These are phyloP conservation scores for Vannuccia rotundouncinata DNA, from an alignment of 2,888 invertebrate species.

Conservation along the genomic window DNA sequence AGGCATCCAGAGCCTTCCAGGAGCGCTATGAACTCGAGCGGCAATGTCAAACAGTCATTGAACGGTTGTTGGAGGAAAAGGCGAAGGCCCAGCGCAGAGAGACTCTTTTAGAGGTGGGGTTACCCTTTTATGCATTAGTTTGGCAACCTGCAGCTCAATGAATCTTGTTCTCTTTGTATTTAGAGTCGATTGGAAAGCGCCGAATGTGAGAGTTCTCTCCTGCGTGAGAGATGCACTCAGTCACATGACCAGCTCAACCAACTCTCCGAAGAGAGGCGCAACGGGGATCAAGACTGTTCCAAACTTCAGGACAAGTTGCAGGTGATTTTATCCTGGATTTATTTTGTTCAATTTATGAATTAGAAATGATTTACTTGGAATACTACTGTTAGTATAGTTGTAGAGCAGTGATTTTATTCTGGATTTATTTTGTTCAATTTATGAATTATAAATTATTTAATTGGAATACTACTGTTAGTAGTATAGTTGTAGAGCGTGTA, in stretches of 20 bases:
- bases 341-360: too few species aligned
- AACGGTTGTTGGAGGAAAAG: constrained; percentile 1
- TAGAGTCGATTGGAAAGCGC: background rate
- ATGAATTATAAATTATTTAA: too few species aligned
- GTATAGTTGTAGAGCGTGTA: too few species aligned
- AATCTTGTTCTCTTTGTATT: background rate
- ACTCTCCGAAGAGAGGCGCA: background rate
- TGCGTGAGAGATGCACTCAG: background rate
- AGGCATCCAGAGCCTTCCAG: constrained; percentile 1
- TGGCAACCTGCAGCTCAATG: too few species aligned
- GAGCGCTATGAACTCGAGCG: constrained; percentile 19
- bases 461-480: too few species aligned
- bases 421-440: too few species aligned
- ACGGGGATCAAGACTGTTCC: background rate
- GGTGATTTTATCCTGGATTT: too few species aligned
- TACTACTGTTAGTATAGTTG: too few species aligned
- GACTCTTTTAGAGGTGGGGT: background rate
- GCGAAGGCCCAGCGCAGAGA: background rate
- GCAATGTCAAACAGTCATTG: constrained; percentile 5
- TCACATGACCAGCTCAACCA: background rate
- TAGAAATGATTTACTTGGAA: too few species aligned
- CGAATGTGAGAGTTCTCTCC: background rate
- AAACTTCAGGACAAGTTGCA: background rate
- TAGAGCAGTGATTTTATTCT: too few species aligned
- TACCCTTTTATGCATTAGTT: too few species aligned